Percentiles rank a stretch among this genome's conserved stretches.
Conservation (phyloP, 1,140 invertebrate species). For the Drosophila guanche region DNA sequence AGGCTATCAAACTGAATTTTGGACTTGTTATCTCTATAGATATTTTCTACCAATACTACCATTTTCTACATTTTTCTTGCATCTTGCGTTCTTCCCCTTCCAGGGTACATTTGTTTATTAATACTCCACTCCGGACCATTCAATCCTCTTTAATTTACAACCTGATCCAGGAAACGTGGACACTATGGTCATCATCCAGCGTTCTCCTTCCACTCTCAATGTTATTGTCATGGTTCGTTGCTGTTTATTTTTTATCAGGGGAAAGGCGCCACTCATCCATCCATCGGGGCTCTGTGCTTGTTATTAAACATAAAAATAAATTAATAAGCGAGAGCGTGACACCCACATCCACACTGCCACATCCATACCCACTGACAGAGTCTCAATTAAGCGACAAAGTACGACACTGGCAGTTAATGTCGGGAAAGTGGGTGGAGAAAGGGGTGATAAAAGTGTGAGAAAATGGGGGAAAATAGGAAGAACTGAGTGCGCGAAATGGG, state of each 20-base stretch:
- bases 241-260: not conserved
- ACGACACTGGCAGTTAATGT: constrained; percentile 40
- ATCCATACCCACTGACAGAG: constrained; percentile 12
- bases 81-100: too few species aligned
- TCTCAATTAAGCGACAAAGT: constrained; percentile 49
- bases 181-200: not conserved
- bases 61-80: too few species aligned
- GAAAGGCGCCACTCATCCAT: constrained; percentile 36
- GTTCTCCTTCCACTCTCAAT: not conserved
- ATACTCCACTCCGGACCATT: not conserved
- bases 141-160: constrained; percentile 35
- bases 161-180: not conserved
- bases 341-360: constrained; percentile 23
- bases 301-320: constrained; percentile 65
- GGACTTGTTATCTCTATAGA: too few species aligned
- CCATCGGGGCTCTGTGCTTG: constrained; percentile 16
- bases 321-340: constrained; percentile 49
- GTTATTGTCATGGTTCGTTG: constrained; percentile 29
- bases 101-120: too few species aligned
- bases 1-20: too few species aligned
- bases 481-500: not conserved
- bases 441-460: not conserved
- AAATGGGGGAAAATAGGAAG: not conserved
- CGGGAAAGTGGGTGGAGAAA: not conserved
- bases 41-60: too few species aligned